These are phyloP conservation scores for Neoaliturus tenellus DNA, from an alignment of 2,888 invertebrate genomes.

Conservation along the genomic window DNA sequence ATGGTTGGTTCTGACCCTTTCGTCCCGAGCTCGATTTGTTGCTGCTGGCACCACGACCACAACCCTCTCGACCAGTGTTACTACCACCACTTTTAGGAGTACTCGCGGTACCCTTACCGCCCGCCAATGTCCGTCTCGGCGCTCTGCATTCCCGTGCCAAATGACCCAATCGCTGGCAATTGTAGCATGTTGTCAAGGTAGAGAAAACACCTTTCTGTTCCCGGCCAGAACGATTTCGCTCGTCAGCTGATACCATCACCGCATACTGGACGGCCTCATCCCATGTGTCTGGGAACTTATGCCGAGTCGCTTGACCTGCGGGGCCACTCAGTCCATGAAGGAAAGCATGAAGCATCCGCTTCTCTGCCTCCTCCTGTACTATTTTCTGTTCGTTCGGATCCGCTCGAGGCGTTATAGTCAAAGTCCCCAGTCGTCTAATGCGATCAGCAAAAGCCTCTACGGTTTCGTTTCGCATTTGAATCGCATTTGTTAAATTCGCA, in stretches of 20 bases:
- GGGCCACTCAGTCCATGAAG: neutral
- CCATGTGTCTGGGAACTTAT: neutral
- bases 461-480: neutral
- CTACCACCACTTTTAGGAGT: too few species aligned
- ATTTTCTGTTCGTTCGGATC: neutral
- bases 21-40: too few species aligned
- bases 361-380: too few species aligned
- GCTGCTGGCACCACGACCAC: too few species aligned
- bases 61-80: too few species aligned
- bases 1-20: too few species aligned
- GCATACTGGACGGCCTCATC: conserved; percentile 6
- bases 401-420: neutral
- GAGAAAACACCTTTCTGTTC: neutral
- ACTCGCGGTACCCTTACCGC: too few species aligned
- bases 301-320: neutral
- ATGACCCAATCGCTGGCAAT: neutral
- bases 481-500: neutral
- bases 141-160: neutral
- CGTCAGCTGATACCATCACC: neutral
- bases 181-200: neutral
- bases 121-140: too few species aligned
- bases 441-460: neutral
- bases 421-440: neutral
- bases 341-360: too few species aligned
- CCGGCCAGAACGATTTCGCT: neutral